A percentile compares a stretch with the other conserved stretches of the same genome.
Evolutionary conservation across 2,797 vertebrate genomes (phyloP).

Genomic region (Tarsius wallacei): DNA sequence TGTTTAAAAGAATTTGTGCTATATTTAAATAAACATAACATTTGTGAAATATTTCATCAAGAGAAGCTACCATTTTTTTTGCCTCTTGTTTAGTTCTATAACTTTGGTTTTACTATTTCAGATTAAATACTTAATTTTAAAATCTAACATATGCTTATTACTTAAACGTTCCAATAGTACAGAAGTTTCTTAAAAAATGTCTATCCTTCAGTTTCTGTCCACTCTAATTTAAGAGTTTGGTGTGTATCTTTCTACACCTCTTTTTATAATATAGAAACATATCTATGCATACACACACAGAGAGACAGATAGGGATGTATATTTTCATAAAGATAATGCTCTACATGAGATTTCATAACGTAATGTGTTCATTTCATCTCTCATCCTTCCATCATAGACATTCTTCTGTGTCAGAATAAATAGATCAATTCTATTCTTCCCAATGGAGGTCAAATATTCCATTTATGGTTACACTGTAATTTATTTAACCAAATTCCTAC

Average conservation of each 20-base stretch:
- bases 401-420: neutral
- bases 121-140: slow-evolving; percentile 1
- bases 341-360: neutral
- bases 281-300: neutral
- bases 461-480: neutral
- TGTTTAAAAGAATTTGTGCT: neutral
- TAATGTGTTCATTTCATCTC: slow-evolving; percentile 4
- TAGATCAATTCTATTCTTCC: neutral
- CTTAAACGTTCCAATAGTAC: neutral
- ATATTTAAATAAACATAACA: slow-evolving; percentile 29
- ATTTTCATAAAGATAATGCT: neutral
- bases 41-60: slow-evolving; percentile 25
- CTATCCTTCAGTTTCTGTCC: neutral
- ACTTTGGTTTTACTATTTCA: slow-evolving; percentile 44
- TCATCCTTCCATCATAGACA: neutral
- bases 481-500: slow-evolving; percentile 12
- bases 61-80: neutral
- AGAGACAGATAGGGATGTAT: rapidly evolving
- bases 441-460: neutral
- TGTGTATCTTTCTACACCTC: neutral
- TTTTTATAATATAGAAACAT: neutral
- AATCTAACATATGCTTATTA: neutral
- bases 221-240: neutral
- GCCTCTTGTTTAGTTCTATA: neutral
- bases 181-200: neutral